phyloP scores from a whole-genome alignment of 2,113 vertebrate species.

The Tinamus guttatus region DNA sequence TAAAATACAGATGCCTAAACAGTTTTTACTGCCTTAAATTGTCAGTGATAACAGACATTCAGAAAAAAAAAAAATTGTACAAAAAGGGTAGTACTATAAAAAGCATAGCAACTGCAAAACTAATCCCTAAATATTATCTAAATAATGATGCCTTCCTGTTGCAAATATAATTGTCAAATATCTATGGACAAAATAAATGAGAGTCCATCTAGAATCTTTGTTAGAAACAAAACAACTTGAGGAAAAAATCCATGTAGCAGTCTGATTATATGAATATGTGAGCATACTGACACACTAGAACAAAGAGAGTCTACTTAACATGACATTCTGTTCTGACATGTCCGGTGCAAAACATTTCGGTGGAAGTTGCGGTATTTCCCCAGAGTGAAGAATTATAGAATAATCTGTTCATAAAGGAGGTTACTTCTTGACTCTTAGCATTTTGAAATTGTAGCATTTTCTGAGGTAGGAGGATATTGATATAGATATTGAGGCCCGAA shows the following conservation, averaged over 20 bases:
- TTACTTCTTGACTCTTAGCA: not conserved
- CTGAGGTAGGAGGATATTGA: not conserved
- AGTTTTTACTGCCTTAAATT: not conserved
- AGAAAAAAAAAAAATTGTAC: not conserved
- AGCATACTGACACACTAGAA: not conserved
- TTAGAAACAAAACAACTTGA: not conserved
- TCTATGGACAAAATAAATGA: conserved; percentile 13
- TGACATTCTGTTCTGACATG: not conserved
- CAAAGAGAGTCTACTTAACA: not conserved
- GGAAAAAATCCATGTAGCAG: not conserved
- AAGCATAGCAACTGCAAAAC: not conserved
- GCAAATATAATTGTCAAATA: conserved; percentile 33
- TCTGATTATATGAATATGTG: not conserved
- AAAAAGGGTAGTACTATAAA: not conserved
- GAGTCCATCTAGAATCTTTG: not conserved
- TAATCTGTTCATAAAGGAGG: not conserved
- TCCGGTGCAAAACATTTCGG: not conserved
- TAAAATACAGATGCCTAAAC: not conserved
- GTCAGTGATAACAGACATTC: not conserved
- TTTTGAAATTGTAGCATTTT: not conserved
- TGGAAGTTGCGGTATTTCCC: not conserved
- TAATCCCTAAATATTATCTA: not conserved
- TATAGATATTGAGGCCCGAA: not conserved
- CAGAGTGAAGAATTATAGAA: not conserved
- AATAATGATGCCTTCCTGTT: conserved; percentile 39